Conservation (phyloP, 2,797 vertebrate genomes). For the Scleropages formosus region DNA sequence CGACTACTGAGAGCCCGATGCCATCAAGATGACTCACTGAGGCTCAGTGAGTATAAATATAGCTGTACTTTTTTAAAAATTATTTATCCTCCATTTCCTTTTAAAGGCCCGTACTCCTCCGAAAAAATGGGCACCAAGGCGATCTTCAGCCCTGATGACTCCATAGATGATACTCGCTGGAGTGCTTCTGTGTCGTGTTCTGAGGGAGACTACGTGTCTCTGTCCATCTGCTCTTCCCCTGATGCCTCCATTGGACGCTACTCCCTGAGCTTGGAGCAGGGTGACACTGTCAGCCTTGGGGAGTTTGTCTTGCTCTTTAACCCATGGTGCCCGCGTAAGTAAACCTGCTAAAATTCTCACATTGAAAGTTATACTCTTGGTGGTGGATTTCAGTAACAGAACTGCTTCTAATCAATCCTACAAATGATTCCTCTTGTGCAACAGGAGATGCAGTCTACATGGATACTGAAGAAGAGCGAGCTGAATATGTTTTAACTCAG, state of each 20-base stretch:
- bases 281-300: constrained; percentile 49
- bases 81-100: constrained; percentile 33
- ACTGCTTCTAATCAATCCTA: neutral
- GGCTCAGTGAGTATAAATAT: too few relatives aligned
- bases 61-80: neutral
- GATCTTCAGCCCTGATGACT: constrained; percentile 72
- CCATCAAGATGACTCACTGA: too few relatives aligned
- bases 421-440: constrained; percentile 37
- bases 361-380: neutral
- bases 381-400: neutral
- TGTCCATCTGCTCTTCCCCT: constrained; percentile 75
- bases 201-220: constrained; percentile 59
- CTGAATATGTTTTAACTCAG: constrained; percentile 84
- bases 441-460: constrained; percentile 84
- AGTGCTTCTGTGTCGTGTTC: constrained; percentile 71
- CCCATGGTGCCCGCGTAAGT: constrained; percentile 84
- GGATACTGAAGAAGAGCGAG: constrained; percentile 65
- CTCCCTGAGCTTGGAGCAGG: constrained; percentile 63
- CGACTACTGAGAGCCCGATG: too few relatives aligned
- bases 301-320: constrained; percentile 88
- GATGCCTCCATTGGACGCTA: constrained; percentile 82
- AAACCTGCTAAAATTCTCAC: constrained; percentile 20
- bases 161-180: constrained; percentile 71
- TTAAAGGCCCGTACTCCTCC: constrained; percentile 73
- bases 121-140: constrained; percentile 70